Evolutionary conservation across 2,113 vertebrate genomes (phyloP).

Genomic region (Proteles cristata): DNA sequence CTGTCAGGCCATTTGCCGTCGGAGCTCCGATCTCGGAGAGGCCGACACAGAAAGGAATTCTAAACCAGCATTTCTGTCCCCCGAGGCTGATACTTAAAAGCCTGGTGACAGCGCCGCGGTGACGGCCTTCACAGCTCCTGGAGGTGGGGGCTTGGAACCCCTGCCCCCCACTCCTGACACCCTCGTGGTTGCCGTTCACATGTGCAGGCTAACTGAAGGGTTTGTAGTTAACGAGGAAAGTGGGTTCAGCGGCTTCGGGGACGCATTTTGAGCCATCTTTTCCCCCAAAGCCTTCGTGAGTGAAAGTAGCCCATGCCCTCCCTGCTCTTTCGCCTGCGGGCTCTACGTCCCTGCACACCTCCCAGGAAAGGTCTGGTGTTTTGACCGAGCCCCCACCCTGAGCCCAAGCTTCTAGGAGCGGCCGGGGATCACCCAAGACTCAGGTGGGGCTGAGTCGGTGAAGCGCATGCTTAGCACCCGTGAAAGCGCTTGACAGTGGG

Average conservation of each 20-base stretch:
- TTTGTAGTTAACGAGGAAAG: too few relatives aligned
- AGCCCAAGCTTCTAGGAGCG: accelerated
- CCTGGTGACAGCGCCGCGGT: accelerated
- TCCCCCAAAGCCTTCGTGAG: background rate
- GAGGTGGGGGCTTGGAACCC: accelerated
- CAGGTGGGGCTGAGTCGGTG: accelerated
- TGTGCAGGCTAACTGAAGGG: background rate
- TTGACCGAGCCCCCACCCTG: background rate
- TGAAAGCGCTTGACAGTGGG: accelerated
- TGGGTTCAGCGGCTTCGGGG: accelerated
- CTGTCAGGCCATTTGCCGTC: background rate
- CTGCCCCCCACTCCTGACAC: background rate
- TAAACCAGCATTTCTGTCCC: accelerated
- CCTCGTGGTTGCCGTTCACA: accelerated
- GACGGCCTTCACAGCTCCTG: accelerated
- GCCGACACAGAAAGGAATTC: accelerated
- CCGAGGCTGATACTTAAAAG: accelerated
- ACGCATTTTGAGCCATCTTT: too few relatives aligned
- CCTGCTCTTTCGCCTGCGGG: accelerated
- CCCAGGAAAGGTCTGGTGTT: background rate
- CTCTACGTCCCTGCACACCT: accelerated
- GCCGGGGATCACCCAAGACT: background rate
- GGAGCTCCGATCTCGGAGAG: background rate
- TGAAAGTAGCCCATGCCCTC: accelerated
- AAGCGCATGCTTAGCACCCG: accelerated